These are phyloP conservation scores for Marasmarcha lunaedactyla DNA, from an alignment of 2,888 invertebrate genomes.

Conservation along the genomic window DNA sequence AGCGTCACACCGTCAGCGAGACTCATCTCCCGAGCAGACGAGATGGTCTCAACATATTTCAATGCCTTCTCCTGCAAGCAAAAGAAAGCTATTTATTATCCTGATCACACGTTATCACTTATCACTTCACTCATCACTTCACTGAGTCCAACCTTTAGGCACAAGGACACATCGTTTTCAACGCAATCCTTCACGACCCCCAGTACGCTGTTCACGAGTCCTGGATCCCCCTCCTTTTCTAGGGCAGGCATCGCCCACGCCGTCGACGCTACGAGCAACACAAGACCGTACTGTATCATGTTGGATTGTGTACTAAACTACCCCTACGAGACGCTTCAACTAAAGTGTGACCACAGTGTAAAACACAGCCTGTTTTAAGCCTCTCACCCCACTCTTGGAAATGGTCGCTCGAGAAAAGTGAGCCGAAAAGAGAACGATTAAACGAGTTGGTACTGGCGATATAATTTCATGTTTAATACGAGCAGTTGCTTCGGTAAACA, in stretches of 20 bases:
- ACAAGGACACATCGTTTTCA: slow-evolving; percentile 75
- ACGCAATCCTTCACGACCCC: slow-evolving; percentile 79
- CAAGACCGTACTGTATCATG: neutral
- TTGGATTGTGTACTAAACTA: slow-evolving; percentile 22
- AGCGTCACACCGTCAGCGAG: slow-evolving; percentile 73
- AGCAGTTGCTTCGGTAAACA: slow-evolving; percentile 34
- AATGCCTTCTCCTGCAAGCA: slow-evolving; percentile 78
- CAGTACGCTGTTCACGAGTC: slow-evolving; percentile 59
- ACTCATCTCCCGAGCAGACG: slow-evolving; percentile 66
- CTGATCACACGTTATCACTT: slow-evolving; percentile 19
- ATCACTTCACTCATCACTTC: slow-evolving; percentile 11
- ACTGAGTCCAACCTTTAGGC: slow-evolving; percentile 73
- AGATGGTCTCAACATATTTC: slow-evolving; percentile 73
- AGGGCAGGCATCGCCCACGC: slow-evolving; percentile 59
- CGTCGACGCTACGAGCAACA: slow-evolving; percentile 35
- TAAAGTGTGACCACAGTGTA: slow-evolving; percentile 53
- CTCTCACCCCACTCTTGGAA: slow-evolving; percentile 53
- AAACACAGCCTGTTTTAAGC: slow-evolving; percentile 58
- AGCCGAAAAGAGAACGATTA: slow-evolving; percentile 54
- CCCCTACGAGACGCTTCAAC: slow-evolving; percentile 56
- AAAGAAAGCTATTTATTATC: slow-evolving; percentile 33
- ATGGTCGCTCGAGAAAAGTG: slow-evolving; percentile 45
- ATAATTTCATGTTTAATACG: slow-evolving; percentile 50
- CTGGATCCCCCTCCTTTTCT: slow-evolving; percentile 64
- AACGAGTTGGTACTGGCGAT: slow-evolving; percentile 39